Conservation (phyloP, 2,888 invertebrate genomes). For the Mechanitis mazaeus region DNA sequence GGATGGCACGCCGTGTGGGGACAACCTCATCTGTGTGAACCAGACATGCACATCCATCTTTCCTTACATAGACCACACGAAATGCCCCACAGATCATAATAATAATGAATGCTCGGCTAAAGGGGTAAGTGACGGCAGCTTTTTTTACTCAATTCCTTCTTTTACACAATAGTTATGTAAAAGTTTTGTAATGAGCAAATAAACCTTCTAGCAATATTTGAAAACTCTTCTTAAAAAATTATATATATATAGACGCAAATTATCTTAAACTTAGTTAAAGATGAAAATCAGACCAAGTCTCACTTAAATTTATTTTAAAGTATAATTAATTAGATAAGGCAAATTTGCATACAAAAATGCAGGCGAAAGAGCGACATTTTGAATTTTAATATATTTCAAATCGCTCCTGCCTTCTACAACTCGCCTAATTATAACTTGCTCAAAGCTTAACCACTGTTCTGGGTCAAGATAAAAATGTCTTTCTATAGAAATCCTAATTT, state of each 20-base stretch:
- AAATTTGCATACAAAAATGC: slow-evolving; percentile 8
- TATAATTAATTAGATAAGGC: slow-evolving; percentile 8
- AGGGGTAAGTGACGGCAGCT: slow-evolving; percentile 85
- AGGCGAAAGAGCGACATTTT: slow-evolving; percentile 23
- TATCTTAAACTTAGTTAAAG: too few relatives aligned
- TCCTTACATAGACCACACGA: slow-evolving; percentile 88
- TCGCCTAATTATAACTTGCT: slow-evolving; percentile 44
- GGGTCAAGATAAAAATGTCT: slow-evolving; percentile 13
- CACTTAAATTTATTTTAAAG: too few relatives aligned
- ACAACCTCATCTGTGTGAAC: slow-evolving; percentile 94
- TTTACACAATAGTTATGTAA: too few relatives aligned
- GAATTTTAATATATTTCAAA: slow-evolving; percentile 49
- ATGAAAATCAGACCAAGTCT: too few relatives aligned
- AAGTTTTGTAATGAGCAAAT: too few relatives aligned
- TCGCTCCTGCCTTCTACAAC: slow-evolving; percentile 35
- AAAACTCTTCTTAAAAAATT: too few relatives aligned
- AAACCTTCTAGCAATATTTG: too few relatives aligned
- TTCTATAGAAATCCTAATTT: background rate
- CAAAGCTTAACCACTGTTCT: slow-evolving; percentile 24
- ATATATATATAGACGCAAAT: too few relatives aligned
- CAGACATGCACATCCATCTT: slow-evolving; percentile 93
- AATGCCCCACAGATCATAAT: slow-evolving; percentile 93
- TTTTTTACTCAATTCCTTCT: too few relatives aligned
- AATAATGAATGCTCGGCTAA: slow-evolving; percentile 94
- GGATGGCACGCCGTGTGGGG: slow-evolving; percentile 96